Conservation (phyloP, 2,888 invertebrate genomes). For the Spisula subtruncata region DNA sequence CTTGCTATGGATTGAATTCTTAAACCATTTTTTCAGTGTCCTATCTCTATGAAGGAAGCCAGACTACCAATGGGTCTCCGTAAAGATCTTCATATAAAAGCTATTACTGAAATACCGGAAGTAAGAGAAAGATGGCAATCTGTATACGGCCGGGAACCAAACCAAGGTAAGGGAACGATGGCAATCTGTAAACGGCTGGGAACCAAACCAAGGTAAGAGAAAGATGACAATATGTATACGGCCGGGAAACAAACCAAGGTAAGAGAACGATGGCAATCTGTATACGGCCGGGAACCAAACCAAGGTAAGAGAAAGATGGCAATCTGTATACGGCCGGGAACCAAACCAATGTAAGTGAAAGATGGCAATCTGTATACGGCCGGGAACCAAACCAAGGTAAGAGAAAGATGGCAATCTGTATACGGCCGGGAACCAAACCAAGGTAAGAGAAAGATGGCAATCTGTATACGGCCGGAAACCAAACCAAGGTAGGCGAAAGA, state of each 20-base stretch:
- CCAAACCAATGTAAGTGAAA: constrained; percentile 77
- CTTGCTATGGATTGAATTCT: too few relatives aligned
- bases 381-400: too few relatives aligned
- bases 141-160: constrained; percentile 82
- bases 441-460: constrained; percentile 40
- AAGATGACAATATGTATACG: constrained; percentile 84
- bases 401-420: constrained; percentile 82
- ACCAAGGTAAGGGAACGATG: constrained; percentile 65
- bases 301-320: constrained; percentile 85
- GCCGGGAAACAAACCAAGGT: constrained; percentile 80
- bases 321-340: constrained; percentile 78
- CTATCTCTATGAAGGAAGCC: constrained; percentile 85
- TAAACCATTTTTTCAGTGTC: constrained; percentile 65
- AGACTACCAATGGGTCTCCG: constrained; percentile 87
- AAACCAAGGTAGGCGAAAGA: too few relatives aligned
- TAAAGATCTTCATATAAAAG: constrained; percentile 86
- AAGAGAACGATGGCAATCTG: neutral
- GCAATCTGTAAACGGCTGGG: too few relatives aligned
- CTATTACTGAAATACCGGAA: constrained; percentile 82
- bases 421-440: constrained; percentile 83
- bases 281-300: too few relatives aligned
- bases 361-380: too few relatives aligned
- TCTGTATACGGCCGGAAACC: too few relatives aligned
- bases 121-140: constrained; percentile 84
- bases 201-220: constrained; percentile 82